Conservation (phyloP, 1,140 invertebrate species). For the Ceratosolen solmsi region DNA sequence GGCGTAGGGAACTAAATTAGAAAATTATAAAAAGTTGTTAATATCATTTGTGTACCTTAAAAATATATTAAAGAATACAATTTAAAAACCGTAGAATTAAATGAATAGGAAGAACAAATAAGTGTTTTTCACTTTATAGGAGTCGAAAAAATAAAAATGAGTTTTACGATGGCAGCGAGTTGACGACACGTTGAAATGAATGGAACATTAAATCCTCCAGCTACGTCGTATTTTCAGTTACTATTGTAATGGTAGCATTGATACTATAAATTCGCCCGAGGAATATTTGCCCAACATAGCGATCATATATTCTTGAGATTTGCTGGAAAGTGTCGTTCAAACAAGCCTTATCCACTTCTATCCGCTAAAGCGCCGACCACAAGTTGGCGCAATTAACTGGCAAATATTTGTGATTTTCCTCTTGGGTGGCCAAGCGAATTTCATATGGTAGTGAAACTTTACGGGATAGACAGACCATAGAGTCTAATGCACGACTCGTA, state of each 20-base stretch:
- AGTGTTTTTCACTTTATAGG: neutral
- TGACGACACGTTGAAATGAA: neutral
- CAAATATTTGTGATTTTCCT: conserved; percentile 26
- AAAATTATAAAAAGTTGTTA: too few species aligned
- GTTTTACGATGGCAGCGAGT: neutral
- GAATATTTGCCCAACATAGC: neutral
- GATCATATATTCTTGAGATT: neutral
- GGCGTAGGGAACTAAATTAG: too few species aligned
- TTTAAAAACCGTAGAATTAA: neutral
- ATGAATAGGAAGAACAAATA: neutral
- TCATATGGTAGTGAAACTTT: conserved; percentile 12
- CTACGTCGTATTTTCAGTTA: conserved; percentile 2
- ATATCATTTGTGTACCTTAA: too few species aligned
- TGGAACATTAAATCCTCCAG: neutral
- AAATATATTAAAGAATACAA: neutral
- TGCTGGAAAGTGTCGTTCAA: neutral
- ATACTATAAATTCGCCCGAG: conserved; percentile 1
- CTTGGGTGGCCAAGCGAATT: conserved; percentile 2
- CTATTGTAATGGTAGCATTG: conserved; percentile 25
- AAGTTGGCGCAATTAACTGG: conserved; percentile 16
- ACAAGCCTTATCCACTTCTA: conserved; percentile 1
- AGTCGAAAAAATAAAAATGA: neutral
- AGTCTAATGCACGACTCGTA: neutral
- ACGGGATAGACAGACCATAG: neutral
- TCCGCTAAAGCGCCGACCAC: neutral